phyloP scores from a whole-genome alignment of 2,888 invertebrate genomes.

The Steinernema scapterisci region DNA sequence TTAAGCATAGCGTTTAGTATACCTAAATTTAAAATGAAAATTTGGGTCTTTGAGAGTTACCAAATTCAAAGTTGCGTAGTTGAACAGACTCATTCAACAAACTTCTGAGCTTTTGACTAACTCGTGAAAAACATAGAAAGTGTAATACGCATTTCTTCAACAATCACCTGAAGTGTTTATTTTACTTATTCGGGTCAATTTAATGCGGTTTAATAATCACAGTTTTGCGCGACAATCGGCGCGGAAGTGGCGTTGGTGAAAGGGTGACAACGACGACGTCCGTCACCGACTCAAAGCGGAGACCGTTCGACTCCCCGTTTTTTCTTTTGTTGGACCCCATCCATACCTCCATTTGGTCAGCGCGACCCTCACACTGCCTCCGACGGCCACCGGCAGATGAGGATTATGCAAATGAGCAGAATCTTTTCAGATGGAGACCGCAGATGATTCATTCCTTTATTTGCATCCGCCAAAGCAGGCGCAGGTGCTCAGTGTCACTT shows the following conservation, averaged over 20 bases:
- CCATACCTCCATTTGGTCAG: constrained; percentile 12
- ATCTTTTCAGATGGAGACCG: constrained; percentile 31
- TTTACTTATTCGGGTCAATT: constrained; percentile 22
- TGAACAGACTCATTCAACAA: too few species aligned
- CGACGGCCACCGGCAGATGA: constrained; percentile 19
- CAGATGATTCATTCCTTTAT: constrained; percentile 26
- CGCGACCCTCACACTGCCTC: background rate
- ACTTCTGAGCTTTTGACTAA: too few species aligned
- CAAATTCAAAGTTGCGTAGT: too few species aligned
- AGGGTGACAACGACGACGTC: constrained; percentile 20
- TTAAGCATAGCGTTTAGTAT: too few species aligned
- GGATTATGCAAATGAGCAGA: constrained; percentile 28
- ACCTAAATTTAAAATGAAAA: too few species aligned
- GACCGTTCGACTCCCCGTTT: constrained; percentile 13
- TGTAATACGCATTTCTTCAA: too few species aligned
- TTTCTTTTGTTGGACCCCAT: constrained; percentile 5
- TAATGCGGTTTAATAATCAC: constrained; percentile 25
- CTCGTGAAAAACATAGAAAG: too few species aligned
- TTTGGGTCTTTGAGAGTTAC: too few species aligned
- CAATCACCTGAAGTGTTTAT: background rate
- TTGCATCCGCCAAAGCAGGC: constrained; percentile 25
- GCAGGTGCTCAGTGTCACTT: constrained; percentile 20
- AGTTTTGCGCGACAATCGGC: constrained; percentile 24
- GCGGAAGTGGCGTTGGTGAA: constrained; percentile 18
- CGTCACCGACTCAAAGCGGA: constrained; percentile 14